phyloP scores from a whole-genome alignment of 2,113 vertebrate species.

The Reinhardtius hippoglossoides region DNA sequence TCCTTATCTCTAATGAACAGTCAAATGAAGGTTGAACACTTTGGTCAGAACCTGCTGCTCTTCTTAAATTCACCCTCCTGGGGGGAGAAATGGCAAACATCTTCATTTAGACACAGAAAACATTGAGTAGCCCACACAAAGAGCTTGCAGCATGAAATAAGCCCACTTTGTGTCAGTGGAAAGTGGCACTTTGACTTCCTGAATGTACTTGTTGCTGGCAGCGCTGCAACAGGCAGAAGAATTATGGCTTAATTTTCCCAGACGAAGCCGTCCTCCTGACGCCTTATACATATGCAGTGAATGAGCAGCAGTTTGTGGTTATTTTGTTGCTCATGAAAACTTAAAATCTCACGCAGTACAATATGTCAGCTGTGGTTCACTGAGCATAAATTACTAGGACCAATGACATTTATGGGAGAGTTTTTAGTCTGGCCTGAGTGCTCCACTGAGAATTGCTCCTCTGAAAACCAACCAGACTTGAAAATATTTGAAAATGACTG shows the following conservation, averaged over 20 bases:
- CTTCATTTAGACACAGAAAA: slow-evolving; percentile 29
- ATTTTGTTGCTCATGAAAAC: slow-evolving; percentile 32
- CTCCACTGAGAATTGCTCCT: background rate
- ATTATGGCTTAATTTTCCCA: slow-evolving; percentile 52
- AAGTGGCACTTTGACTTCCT: slow-evolving; percentile 55
- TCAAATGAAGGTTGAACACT: background rate
- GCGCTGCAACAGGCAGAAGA: slow-evolving; percentile 41
- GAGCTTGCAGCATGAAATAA: slow-evolving; percentile 57
- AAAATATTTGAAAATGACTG: background rate
- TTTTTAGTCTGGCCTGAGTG: slow-evolving; percentile 1
- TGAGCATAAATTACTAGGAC: slow-evolving; percentile 16
- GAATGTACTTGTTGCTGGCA: slow-evolving; percentile 41
- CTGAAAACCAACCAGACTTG: background rate
- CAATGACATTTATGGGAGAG: slow-evolving; percentile 41
- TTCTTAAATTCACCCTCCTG: background rate
- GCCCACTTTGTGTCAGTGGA: slow-evolving; percentile 38
- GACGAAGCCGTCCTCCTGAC: background rate
- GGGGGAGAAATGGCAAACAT: background rate
- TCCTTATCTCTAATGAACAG: slow-evolving; percentile 11
- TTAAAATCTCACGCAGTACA: slow-evolving; percentile 39
- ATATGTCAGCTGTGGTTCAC: slow-evolving; percentile 32
- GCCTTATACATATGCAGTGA: slow-evolving; percentile 44
- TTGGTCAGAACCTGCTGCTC: slow-evolving; percentile 1
- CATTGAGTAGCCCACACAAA: slow-evolving; percentile 38
- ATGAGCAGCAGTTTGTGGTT: slow-evolving; percentile 8